phyloP scores from a whole-genome alignment of 1,140 invertebrate genomes.

The Aplysia californica region DNA sequence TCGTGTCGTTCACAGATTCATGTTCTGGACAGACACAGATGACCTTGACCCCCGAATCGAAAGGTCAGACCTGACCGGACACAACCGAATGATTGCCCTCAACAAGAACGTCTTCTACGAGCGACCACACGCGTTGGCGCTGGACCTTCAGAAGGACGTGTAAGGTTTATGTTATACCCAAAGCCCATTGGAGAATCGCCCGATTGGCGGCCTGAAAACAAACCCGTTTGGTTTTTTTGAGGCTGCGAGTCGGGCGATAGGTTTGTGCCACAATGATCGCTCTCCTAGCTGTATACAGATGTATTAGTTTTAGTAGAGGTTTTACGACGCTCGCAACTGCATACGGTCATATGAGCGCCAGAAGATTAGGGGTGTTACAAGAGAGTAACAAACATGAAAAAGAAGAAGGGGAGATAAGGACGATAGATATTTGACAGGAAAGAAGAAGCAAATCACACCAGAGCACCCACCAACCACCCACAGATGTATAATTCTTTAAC shows the following conservation, averaged over 20 bases:
- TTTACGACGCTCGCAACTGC: no score
- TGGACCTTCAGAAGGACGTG: slow-evolving; percentile 2
- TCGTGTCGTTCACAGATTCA: background rate
- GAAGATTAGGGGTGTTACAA: no score
- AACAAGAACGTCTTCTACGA: background rate
- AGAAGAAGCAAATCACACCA: no score
- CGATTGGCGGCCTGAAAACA: background rate
- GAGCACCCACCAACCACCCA: no score
- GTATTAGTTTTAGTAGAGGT: no score
- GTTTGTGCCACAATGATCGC: background rate
- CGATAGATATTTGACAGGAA: no score
- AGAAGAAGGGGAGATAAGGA: no score
- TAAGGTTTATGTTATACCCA: background rate
- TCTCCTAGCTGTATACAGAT: background rate
- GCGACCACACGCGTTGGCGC: background rate
- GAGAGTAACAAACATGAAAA: no score
- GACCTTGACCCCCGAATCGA: background rate
- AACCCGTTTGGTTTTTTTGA: background rate
- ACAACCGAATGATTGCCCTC: background rate
- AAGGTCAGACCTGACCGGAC: slow-evolving; percentile 11
- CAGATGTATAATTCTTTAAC: background rate
- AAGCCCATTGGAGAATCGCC: background rate
- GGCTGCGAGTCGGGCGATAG: background rate
- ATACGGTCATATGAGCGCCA: no score
- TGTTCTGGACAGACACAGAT: slow-evolving; percentile 14